Evolutionary conservation across 2,113 vertebrate genomes (phyloP), one percentile per base, ranked within the genome.

Genomic region (Salvelinus sp.): DNA sequence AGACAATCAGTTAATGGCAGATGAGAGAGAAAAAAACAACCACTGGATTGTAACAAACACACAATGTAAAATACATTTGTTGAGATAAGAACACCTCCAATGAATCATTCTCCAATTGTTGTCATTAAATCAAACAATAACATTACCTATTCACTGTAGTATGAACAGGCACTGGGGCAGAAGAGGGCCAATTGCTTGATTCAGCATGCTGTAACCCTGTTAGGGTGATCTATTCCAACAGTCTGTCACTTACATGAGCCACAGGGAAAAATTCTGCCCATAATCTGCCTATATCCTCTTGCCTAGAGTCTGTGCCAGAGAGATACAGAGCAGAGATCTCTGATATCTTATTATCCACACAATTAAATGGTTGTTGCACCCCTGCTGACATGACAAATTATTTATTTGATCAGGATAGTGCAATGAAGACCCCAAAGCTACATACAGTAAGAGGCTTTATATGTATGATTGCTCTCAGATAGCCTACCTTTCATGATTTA

Each of bases 101-200:
- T 73, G 27, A 14, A 47, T 69, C 64, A 70, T 25, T 25, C 38
- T 16, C 50, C 12, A 18, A 54, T 54, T 54, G 58, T 22, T 62
- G 58, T 23, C n/a, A 22, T 22, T 62, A 62, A 62, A 62, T 62
- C 16, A 77, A 44, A 66, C 3, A 69, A 74, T 74, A 18, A 4
- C 65, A 70, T 76, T 69, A 62, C 58, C 65, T 27, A 73, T 64
- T 76, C 72, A 80, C 70, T 58, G 62, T 33, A 72, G 60, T 73
- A 74, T 76, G 23, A 58, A 74, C 22, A n/a, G 71, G 75, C 70
- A 27, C 48, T 67, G 78, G 86, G 79, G 85, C 82, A 84, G 79
- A 89, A 71, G 23, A 80, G 79, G 81, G 57, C 81, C 77, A 74
- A 81, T 79, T 87, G 81, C 81, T 77, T 82, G 79, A 91, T 82